Evolutionary conservation across 1,140 invertebrate genomes (phyloP), one percentile per base, ranked within the genome.

Genomic region (Drosophila kurseongensis): DNA sequence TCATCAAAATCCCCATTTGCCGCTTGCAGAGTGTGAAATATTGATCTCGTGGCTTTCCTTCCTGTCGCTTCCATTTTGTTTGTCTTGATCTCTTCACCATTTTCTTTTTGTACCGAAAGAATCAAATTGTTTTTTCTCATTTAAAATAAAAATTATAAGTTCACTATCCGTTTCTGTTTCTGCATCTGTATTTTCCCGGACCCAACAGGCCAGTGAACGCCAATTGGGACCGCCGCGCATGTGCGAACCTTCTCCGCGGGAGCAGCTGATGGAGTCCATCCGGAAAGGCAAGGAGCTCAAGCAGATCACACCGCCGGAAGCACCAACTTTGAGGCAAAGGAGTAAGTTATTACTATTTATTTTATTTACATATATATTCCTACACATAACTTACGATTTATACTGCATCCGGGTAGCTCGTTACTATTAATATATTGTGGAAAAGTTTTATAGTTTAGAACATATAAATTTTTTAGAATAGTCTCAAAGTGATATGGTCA

Each of bases 241-340:
- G 38, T 94, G 95, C 47, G 94, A 95, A 59, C 94, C 95, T 9
- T 96, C 97, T 12, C 95, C 97, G 0, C 94, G 97, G 63, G 98
- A 99, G 93, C 94, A 96, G 75, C 94, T 99, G 1, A 95, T 99
- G 93, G 96, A 97, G 62, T 97, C 97, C 59, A 99, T 99, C 74
- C 95, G 97, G 77, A 94, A 96, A 75, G 96, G 97, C 45, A 95
- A 94, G 63, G 94, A 94, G 62, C 93, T 97, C 16, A 94, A 95
- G 80, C 95, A 95, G 8, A 94, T 94, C 60, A 79, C 81, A 35
- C 91, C 83, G 45, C 92, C 83, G 51, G 69, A 78, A 57, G 55
- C 59, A 18, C 78, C 77, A 36, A 79, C 83, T 40, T 76, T 85
- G 8, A 91, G 73, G 56, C 72, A 92, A 76, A 78, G 91, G 80